These are phyloP conservation scores for Autographa pulchrina DNA, from an alignment of 2,888 invertebrate genomes.

Conservation along the genomic window DNA sequence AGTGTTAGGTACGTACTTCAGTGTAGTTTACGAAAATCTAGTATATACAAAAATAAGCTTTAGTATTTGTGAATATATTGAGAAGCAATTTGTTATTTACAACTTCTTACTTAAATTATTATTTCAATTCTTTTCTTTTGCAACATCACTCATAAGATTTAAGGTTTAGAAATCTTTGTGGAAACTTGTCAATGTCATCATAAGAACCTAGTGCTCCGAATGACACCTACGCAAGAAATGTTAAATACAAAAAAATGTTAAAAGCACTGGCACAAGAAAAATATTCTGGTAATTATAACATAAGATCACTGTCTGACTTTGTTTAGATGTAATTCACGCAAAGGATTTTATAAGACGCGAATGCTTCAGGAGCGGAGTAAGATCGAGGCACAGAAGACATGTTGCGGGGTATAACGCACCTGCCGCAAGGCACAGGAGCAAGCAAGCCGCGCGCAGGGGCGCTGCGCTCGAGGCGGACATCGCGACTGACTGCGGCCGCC, in stretches of 20 bases:
- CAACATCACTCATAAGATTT: too few species aligned
- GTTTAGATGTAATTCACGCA: neutral
- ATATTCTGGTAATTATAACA: conserved; percentile 4
- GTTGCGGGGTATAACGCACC: conserved; percentile 66
- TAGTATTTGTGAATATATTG: neutral
- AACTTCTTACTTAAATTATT: neutral
- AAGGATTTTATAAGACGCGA: neutral
- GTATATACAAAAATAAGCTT: neutral
- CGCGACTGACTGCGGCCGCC: conserved; percentile 58
- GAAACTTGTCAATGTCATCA: neutral
- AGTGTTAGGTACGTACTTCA: conserved; percentile 8
- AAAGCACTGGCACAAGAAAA: neutral
- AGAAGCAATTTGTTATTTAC: neutral
- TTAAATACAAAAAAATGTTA: neutral
- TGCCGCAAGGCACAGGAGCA: conserved; percentile 77
- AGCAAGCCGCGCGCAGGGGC: conserved; percentile 67
- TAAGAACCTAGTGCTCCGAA: neutral
- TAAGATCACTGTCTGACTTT: conserved; percentile 14
- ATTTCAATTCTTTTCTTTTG: too few species aligned
- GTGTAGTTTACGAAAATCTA: conserved; percentile 10
- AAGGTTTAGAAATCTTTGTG: neutral
- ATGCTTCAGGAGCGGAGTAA: neutral
- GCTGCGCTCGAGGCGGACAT: conserved; percentile 57
- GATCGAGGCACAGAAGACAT: neutral
- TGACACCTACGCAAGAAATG: neutral